Evolutionary conservation across 2,113 vertebrate genomes (phyloP), one percentile per base, ranked within the genome.

Genomic region (Carlito syrichta): DNA sequence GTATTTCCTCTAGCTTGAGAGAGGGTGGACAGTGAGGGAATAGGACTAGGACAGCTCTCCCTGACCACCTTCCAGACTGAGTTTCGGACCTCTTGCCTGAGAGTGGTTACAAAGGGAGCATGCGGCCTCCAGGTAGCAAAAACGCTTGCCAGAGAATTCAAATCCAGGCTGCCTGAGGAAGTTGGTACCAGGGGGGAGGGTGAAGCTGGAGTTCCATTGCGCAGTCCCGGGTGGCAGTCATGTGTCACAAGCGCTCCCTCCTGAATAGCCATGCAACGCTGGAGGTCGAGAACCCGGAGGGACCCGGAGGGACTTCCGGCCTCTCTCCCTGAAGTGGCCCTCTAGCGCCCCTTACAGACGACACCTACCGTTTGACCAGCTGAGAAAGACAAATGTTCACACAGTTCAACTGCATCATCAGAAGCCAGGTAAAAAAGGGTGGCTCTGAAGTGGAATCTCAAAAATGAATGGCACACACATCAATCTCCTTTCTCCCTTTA

Each of bases 211-310:
- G 35, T 11, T 54, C 38, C 48, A 6, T 12, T 35, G 4, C 30
- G 11, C 20, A 14, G 11, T 2, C 25, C 32, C 13, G 5, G 71
- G n/a, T n/a, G n/a, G n/a, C n/a, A n/a, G n/a, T n/a, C n/a, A n/a
- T n/a, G n/a, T n/a, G n/a, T n/a, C n/a, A n/a, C n/a, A n/a, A n/a
- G n/a, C n/a, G 40, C 17, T 87, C 25, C 40, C 30, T 6, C 16
- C 6, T 20, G 6, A 66, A 19, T 23, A 38, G 2, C 32, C 2
- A 52, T 5, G 2, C 9, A 69, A 1, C 30, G 3, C 43, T 9
- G 1, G 12, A 40, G 30, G 16, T 1, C 23, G 45, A 9, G 35
- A 66, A 79, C 27, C 35, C 38, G 10, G 32, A 66, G 63, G 19
- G 56, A 20, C 22, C n/a, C n/a, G n/a, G n/a, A n/a, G n/a, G n/a